Evolutionary conservation across 37 sponge, comb jelly and placozoan genomes (phyloP), one percentile per base, ranked within the genome.

Genomic region (Geodia barretti): DNA sequence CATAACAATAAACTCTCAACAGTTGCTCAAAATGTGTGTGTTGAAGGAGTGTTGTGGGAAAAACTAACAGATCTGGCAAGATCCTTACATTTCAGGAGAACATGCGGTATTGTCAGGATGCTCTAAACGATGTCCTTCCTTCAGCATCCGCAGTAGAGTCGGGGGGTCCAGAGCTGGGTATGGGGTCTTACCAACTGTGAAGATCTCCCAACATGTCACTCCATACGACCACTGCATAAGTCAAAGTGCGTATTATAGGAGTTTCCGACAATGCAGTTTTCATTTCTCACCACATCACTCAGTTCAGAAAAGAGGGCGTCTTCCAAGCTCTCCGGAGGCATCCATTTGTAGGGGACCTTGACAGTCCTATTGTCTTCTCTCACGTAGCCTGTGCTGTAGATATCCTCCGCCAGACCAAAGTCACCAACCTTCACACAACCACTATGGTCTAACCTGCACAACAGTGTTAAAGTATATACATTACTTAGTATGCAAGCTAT

Each of bases 221-320:
- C 83, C 83, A 82, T 39, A 82, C 11, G 83, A 73, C 83, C 83
- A 82, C 83, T 82, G 74, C 30, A 32, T 4, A 61, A n/a, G n/a
- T n/a, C n/a, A n/a, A n/a, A n/a, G n/a, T n/a, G n/a, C n/a, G n/a
- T n/a, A n/a, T n/a, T n/a, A n/a, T 58, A 58, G 11, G 11, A 58
- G 19, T 58, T 58, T 20, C 19, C 60, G 11, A 58, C 19, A 19
- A 58, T 58, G 19, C 60, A 58, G 19, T 58, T 58, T 19, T 31
- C 2, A 8, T n/a, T 30, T 25, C 42, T 25, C 41, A 78, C 78
- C 78, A 78, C 78, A 65, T 78, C 67, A 41, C 59, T 63, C 41
- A 70, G 69, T 29, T 80, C 71, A 60, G 80, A 68, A 36, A 80
- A 80, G 0, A 80, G 5, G 9, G 60, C 60, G 24, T 80, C 80